These are phyloP conservation scores for Elgaria multicarinata DNA, from an alignment of 2,113 vertebrate genomes.

Conservation along the genomic window DNA sequence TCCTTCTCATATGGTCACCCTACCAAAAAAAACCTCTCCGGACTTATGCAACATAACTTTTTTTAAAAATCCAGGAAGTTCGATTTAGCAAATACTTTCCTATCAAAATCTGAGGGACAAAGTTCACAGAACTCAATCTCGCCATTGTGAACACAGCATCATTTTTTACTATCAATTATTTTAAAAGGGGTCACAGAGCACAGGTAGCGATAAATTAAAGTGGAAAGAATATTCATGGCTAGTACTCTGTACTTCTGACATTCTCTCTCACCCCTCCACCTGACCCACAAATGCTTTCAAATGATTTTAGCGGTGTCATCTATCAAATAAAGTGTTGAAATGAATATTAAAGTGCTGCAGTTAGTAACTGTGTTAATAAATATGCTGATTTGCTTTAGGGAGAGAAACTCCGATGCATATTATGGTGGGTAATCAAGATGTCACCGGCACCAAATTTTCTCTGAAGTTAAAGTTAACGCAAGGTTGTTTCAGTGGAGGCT, in stretches of 20 bases:
- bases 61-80: no score
- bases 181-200: neutral
- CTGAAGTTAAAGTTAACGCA: neutral
- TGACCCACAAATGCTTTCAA: neutral
- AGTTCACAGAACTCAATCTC: neutral
- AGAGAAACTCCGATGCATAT: neutral
- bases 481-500: no score
- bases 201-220: neutral
- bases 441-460: no score
- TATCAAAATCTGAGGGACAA: neutral
- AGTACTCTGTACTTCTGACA: neutral
- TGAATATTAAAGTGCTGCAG: neutral
- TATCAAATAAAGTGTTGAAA: slow-evolving; percentile 8
- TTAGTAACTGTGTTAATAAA: neutral
- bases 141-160: neutral
- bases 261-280: neutral
- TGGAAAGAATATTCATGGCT: neutral
- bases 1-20: no score
- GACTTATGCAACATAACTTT: neutral
- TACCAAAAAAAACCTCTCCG: neutral
- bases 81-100: neutral
- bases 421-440: neutral
- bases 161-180: neutral
- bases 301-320: neutral
- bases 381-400: neutral